Evolutionary conservation across 2,113 vertebrate genomes (phyloP).

Genomic region (Festucalex cinctus): DNA sequence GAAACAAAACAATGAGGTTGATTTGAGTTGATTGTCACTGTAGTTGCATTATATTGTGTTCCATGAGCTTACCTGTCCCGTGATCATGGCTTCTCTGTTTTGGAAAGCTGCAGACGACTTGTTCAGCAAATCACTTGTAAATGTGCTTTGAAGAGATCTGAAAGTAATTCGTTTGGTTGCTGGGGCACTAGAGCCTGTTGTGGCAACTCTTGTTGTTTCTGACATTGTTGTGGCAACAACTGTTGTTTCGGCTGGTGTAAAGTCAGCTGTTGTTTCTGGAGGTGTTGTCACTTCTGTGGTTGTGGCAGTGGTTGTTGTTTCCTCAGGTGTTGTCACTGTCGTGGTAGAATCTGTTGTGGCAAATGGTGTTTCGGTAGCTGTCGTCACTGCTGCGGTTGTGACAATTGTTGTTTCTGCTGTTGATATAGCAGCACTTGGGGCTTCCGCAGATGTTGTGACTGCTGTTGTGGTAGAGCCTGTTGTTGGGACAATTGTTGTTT

Average conservation of each 20-base stretch:
- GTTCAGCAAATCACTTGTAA: slow-evolving; percentile 8
- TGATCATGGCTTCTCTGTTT: not conserved
- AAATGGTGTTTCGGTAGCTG: not conserved
- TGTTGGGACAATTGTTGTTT: not conserved
- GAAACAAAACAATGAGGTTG: not conserved
- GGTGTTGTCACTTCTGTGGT: not conserved
- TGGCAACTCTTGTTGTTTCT: not conserved
- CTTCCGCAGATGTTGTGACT: not conserved
- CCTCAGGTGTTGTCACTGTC: fast-evolving
- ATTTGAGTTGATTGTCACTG: not conserved
- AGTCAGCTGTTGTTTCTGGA: not conserved
- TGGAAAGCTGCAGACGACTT: not conserved
- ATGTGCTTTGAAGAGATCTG: not conserved
- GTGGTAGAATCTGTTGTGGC: not conserved
- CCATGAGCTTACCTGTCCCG: not conserved
- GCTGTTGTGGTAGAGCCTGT: too few relatives aligned
- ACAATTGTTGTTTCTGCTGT: too few relatives aligned
- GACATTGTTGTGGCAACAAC: too few relatives aligned
- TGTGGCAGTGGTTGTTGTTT: not conserved
- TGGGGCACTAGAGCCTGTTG: not conserved
- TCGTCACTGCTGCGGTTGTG: not conserved
- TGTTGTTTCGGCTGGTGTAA: not conserved
- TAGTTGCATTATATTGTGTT: not conserved
- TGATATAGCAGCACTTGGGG: not conserved
- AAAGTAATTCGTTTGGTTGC: not conserved